Base-by-base conservation (phyloP, 2,797 vertebrate genomes). In the Hemibagrus guttatus region DNA sequence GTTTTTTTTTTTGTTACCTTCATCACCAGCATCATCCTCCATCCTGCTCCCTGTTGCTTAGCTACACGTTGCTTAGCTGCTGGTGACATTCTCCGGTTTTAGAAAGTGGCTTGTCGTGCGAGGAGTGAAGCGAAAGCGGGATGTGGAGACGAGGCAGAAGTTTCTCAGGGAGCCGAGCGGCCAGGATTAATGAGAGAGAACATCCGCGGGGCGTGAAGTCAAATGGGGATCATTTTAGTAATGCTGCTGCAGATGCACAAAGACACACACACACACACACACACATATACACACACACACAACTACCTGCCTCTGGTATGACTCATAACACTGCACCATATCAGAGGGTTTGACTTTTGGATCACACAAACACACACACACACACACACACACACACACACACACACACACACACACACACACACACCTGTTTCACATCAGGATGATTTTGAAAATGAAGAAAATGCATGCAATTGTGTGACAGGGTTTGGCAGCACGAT, bases 161-260 rank as follows among this genome's bases (percentile, higher is more conserved):
- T 35, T 79, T 42, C 68, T 39, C 68, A 71, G 28, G 49, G 59
- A 66, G 56, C 23, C 26, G 17, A 9, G 93, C 49, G 7, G 63
- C 94, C 89, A 90, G 92, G 93, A 87, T 90, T 86, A 90, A 88
- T 78, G 78, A 85, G 74, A 80, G 84, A 71, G 81, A 85, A 72
- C 59, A 63, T 86, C 39, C 69, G 13, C 59, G 7, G 72, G 68
- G 72, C 19, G 79, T 90, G 83, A 83, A 87, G 52, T 80, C 39
- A 88, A 81, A 68, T 64, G 81, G 42, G 59, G 80, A 64, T 81
- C 46, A 28, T 56, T 49, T 80, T 23, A 85, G 49, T 58, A 63
- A 35, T 64, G 42, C 17, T 81, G 79, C 35, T 81, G 78, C 83
- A 86, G 52, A 74, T 49, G 19, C 21, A 80, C 56, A 86, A 80